These are phyloP conservation scores for Fragum sueziense DNA, from an alignment of 2,888 invertebrate species.

Conservation along the genomic window DNA sequence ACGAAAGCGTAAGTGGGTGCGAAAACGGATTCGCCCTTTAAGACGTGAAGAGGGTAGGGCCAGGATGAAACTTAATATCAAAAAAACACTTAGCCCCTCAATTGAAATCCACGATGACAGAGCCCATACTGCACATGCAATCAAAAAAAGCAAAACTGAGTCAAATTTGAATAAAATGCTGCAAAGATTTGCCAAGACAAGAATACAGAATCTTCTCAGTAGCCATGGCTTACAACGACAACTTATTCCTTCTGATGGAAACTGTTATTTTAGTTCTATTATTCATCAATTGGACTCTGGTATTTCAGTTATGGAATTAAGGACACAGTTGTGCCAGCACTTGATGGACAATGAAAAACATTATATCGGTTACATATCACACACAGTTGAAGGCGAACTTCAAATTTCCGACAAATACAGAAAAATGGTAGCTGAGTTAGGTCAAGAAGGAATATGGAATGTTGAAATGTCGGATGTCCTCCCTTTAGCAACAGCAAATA, in stretches of 20 bases:
- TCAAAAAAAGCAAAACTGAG: background rate
- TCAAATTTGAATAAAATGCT: no score
- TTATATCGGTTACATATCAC: slow-evolving; percentile 7
- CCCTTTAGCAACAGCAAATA: slow-evolving; percentile 23
- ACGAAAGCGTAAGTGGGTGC: background rate
- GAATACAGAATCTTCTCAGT: slow-evolving; percentile 5
- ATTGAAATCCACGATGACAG: background rate
- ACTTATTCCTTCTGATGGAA: slow-evolving; percentile 9
- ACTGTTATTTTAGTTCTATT: slow-evolving; percentile 18
- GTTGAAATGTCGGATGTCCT: slow-evolving; percentile 30
- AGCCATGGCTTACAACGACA: slow-evolving; percentile 10
- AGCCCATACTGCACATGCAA: background rate
- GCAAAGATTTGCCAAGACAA: background rate
- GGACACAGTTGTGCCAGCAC: slow-evolving; percentile 2
- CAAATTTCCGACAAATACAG: background rate
- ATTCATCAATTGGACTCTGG: background rate
- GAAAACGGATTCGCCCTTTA: slow-evolving; percentile 3
- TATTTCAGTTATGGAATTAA: background rate
- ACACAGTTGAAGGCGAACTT: background rate
- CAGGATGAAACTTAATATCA: background rate
- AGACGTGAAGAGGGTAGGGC: slow-evolving; percentile 2
- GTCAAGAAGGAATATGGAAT: slow-evolving; percentile 28
- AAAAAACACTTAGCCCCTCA: background rate
- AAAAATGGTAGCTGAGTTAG: background rate
- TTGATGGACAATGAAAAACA: slow-evolving; percentile 13